Percentiles rank a stretch among this genome's conserved stretches.
Conservation (phyloP, 1,140 invertebrate species). For the Doryteuthis pealeii region DNA sequence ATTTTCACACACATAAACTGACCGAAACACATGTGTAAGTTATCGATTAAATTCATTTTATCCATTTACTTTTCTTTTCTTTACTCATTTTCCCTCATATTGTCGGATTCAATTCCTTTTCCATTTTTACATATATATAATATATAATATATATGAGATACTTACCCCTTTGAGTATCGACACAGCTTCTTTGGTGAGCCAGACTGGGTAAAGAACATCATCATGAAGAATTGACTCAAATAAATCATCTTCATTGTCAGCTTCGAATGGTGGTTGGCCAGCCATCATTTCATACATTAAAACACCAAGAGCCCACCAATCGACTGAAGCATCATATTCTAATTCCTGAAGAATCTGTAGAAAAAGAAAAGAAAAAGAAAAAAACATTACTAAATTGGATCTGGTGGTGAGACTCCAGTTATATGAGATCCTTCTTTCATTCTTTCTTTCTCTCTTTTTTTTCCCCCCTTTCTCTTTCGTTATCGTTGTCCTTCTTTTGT, state of each 20-base stretch:
- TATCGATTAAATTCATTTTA: no score
- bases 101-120: no score
- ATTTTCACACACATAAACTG: no score
- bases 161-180: slow-evolving; percentile 89
- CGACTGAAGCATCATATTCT: slow-evolving; percentile 96
- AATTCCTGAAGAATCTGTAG: slow-evolving; percentile 85
- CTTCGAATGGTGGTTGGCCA: slow-evolving; percentile 97
- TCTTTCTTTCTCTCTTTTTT: neutral
- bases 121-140: no score
- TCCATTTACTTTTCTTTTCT: no score
- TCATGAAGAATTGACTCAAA: slow-evolving; percentile 98
- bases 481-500: no score
- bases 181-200: slow-evolving; percentile 94
- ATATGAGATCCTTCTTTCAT: neutral
- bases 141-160: no score
- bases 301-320: slow-evolving; percentile 88
- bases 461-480: neutral
- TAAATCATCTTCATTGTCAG: slow-evolving; percentile 98
- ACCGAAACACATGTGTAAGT: no score
- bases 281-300: slow-evolving; percentile 99
- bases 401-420: no score
- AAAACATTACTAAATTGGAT: neutral
- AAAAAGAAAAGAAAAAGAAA: slow-evolving; percentile 21
- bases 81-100: no score
- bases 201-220: slow-evolving; percentile 97